Base-by-base conservation (phyloP, 2,797 vertebrate genomes). In the Bucorvus abyssinicus region DNA sequence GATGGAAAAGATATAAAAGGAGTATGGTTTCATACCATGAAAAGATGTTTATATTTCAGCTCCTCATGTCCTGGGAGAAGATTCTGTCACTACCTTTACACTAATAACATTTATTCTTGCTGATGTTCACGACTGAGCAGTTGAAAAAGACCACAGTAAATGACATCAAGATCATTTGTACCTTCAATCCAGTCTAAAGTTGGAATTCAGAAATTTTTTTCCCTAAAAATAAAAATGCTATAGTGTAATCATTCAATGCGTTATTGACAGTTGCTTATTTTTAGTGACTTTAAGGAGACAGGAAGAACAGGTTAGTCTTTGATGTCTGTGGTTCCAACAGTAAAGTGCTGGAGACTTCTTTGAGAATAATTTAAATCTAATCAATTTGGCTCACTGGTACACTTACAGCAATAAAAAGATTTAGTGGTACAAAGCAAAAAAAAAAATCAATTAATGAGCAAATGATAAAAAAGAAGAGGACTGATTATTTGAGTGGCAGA, bases 231-330 rank as follows among this genome's bases (percentile, higher is more conserved):
- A 89, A 90, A 87, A 89, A 80, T 56, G 49, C 10, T 65, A 56
- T 82, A 94, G 81, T 93, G 56, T 63, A 89, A 87, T 87, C 68
- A 90, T 78, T 87, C 70, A 86, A 30, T 64, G 65, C 86, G 68
- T 74, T 96, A 97, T 97, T 95, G 97, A 97, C 61, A 84, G 78
- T 77, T 67, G 59, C 75, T 96, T 98, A 97, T 97, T 97, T 97
- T 98, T 96, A 97, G 96, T 60, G 89, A 95, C 88, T 82, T 90
- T 94, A 96, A 95, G 96, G 89, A 91, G 68, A 45, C 75, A 94
- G 83, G 79, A 89, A 61, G n/a, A 45, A 92, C 47, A 94, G 64
- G 88, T 71, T 84, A 94, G 81, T 86, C 89, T 96, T 96, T 94
- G 93, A 95, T 93, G 82, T 93, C 79, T 96, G 95, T 89, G 93